Percentiles rank a stretch among this genome's conserved stretches.
Evolutionary conservation across 2,797 vertebrate genomes (phyloP).

Genomic region (Neomorphus geoffroyi): DNA sequence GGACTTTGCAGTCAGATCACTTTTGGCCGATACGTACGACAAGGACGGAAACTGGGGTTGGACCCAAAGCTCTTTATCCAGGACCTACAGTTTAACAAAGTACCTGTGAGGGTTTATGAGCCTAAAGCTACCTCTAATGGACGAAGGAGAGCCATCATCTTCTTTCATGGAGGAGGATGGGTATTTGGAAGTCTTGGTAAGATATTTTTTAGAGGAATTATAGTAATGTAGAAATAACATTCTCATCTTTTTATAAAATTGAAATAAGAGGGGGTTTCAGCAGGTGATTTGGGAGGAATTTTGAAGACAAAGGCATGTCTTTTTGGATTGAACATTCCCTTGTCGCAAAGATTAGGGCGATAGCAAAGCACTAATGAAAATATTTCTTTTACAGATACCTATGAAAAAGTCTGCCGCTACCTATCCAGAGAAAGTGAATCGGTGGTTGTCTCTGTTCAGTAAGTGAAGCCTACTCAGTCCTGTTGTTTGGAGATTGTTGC

Average conservation of each 20-base stretch:
- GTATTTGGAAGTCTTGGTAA: slow-evolving; percentile 76
- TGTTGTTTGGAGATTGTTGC: not conserved
- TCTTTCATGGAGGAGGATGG: slow-evolving; percentile 85
- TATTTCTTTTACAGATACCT: slow-evolving; percentile 74
- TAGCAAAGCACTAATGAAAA: not conserved
- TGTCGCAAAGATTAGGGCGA: not conserved
- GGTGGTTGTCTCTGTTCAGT: slow-evolving; percentile 83
- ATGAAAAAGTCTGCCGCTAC: slow-evolving; percentile 80
- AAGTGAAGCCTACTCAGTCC: slow-evolving; percentile 18
- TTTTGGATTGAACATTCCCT: not conserved
- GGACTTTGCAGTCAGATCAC: slow-evolving; percentile 77
- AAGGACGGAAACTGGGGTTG: slow-evolving; percentile 50
- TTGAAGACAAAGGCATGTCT: not conserved
- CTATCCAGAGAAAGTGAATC: slow-evolving; percentile 79
- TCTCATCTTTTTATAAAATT: not conserved
- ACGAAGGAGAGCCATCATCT: slow-evolving; percentile 79
- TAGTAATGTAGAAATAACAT: not conserved
- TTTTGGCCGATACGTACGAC: slow-evolving; percentile 75
- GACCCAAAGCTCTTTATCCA: slow-evolving; percentile 78
- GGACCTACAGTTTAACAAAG: slow-evolving; percentile 76
- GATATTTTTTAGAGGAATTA: not conserved
- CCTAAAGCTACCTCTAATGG: slow-evolving; percentile 68
- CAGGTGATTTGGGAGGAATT: not conserved
- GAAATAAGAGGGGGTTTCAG: not conserved
- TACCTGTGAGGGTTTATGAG: slow-evolving; percentile 84